Conservation (phyloP, 2,797 vertebrate species). For the Nyctibius grandis region DNA sequence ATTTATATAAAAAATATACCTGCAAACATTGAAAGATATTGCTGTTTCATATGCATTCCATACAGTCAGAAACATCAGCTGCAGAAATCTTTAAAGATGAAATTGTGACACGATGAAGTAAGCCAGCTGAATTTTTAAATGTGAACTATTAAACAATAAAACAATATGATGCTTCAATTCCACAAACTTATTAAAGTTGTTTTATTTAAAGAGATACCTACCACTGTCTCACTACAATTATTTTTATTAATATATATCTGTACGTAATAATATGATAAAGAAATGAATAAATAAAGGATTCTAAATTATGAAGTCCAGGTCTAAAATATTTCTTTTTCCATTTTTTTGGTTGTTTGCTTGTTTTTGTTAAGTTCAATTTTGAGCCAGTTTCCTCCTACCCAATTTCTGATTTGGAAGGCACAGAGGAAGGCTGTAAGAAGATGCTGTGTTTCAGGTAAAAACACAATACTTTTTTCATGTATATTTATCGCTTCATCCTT, state of each 20-base stretch:
- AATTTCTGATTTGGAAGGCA: not conserved
- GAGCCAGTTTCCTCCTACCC: not conserved
- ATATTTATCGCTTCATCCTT: not conserved
- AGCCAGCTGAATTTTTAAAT: not conserved
- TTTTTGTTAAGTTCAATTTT: not conserved
- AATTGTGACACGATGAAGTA: slow-evolving; percentile 1
- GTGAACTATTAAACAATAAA: not conserved
- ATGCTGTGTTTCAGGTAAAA: not conserved
- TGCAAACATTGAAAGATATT: not conserved
- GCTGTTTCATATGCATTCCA: not conserved
- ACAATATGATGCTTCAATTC: not conserved
- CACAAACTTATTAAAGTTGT: not conserved
- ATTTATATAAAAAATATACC: not conserved
- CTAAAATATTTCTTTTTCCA: not conserved
- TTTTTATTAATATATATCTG: not conserved
- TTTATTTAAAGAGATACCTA: not conserved
- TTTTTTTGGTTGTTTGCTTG: not conserved
- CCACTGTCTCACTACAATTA: not conserved
- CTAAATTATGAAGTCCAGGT: not conserved
- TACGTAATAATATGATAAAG: not conserved
- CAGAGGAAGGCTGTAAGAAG: not conserved
- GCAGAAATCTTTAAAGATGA: not conserved
- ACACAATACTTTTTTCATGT: not conserved
- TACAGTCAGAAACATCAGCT: not conserved
- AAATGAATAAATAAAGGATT: not conserved